phyloP scores from a whole-genome alignment of 2,113 vertebrate genomes.

The Parus major region DNA sequence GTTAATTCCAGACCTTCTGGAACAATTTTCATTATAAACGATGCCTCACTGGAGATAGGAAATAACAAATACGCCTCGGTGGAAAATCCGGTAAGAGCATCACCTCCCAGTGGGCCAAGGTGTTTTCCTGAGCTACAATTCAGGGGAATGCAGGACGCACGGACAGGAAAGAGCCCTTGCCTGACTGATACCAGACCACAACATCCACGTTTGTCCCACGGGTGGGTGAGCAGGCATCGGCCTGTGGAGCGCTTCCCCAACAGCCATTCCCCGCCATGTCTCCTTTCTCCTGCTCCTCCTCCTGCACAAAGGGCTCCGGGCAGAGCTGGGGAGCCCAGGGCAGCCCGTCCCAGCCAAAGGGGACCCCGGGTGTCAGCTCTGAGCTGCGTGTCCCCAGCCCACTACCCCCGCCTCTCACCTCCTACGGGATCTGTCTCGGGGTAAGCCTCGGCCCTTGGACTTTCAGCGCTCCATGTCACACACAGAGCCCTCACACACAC shows the following conservation, averaged over 20 bases:
- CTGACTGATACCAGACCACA: not conserved
- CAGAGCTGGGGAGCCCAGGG: not conserved
- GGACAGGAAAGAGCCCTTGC: not conserved
- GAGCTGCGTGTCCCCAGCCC: not conserved
- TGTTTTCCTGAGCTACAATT: not conserved
- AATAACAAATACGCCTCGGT: accelerated
- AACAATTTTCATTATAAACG: accelerated
- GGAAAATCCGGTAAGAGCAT: not conserved
- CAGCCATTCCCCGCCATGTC: not conserved
- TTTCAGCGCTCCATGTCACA: not conserved
- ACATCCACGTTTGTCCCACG: not conserved
- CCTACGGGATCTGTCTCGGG: not conserved
- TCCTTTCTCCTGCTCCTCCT: not conserved
- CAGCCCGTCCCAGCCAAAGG: not conserved
- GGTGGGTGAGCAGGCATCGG: accelerated
- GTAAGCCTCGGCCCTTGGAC: not conserved
- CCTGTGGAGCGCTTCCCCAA: not conserved
- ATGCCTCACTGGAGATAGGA: accelerated
- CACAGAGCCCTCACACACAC: not conserved
- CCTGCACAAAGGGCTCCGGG: not conserved
- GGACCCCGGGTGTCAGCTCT: not conserved
- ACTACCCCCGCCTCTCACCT: not conserved
- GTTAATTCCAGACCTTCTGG: not conserved
- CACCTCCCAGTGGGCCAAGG: not conserved
- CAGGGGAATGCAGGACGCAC: not conserved